phyloP scores from a whole-genome alignment of 1,140 invertebrate species.

The Scaptomyza graminum region DNA sequence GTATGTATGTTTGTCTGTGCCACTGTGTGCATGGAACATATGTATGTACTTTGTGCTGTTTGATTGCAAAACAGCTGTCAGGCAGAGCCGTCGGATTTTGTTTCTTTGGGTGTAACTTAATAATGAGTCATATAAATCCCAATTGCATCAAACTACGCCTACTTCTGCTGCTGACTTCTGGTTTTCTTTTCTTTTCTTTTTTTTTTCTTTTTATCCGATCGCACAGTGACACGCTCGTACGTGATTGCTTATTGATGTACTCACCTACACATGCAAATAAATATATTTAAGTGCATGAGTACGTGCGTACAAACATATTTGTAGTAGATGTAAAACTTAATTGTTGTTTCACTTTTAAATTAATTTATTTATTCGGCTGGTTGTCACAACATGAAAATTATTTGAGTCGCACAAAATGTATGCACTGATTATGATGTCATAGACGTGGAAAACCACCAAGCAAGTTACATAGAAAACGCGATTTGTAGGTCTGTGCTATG shows the following conservation, averaged over 20 bases:
- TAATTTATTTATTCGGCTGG: slow-evolving; percentile 21
- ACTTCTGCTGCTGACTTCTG: slow-evolving; percentile 50
- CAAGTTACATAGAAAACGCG: slow-evolving; percentile 34
- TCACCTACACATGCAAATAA: slow-evolving; percentile 33
- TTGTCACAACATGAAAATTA: slow-evolving; percentile 46
- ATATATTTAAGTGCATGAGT: slow-evolving; percentile 29
- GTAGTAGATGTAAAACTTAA: slow-evolving; percentile 14
- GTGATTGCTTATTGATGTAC: slow-evolving; percentile 58
- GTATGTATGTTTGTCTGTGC: slow-evolving; percentile 24
- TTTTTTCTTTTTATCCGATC: slow-evolving; percentile 55
- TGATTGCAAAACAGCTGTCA: slow-evolving; percentile 67
- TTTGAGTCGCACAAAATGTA: slow-evolving; percentile 61
- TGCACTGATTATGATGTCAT: slow-evolving; percentile 70
- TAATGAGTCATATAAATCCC: slow-evolving; percentile 73
- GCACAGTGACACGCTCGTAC: slow-evolving; percentile 38
- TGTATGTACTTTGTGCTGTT: slow-evolving; percentile 30
- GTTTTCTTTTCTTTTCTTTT: slow-evolving; percentile 56
- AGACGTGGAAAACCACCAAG: slow-evolving; percentile 59
- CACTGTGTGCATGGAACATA: slow-evolving; percentile 21
- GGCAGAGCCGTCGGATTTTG: slow-evolving; percentile 39
- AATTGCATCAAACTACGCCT: slow-evolving; percentile 64
- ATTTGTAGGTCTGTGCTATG: slow-evolving; percentile 5
- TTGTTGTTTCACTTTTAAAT: slow-evolving; percentile 15
- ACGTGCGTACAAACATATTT: slow-evolving; percentile 21
- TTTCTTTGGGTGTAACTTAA: slow-evolving; percentile 71